Conservation (phyloP, 2,113 vertebrate genomes). For the Brienomyrus longianalis region DNA sequence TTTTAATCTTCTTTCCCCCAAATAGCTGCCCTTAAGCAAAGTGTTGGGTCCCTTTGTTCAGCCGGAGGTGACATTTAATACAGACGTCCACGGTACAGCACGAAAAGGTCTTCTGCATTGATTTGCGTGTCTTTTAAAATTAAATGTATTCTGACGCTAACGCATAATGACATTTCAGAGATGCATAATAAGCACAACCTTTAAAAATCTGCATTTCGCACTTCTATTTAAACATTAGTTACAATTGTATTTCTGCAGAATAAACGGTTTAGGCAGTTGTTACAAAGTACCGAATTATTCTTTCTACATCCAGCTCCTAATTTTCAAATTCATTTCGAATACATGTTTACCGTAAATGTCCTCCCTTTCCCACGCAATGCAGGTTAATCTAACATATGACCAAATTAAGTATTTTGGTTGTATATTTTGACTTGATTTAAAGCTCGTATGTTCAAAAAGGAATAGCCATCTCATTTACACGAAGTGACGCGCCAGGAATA, state of each 20-base stretch:
- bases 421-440: background rate
- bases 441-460: background rate
- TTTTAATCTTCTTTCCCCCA: slow-evolving; percentile 43
- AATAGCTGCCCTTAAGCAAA: slow-evolving; percentile 46
- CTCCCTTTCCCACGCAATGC: background rate
- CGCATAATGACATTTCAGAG: background rate
- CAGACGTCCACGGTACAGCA: slow-evolving; percentile 20
- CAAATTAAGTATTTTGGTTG: background rate
- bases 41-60: slow-evolving; percentile 54
- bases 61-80: slow-evolving; percentile 54
- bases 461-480: background rate
- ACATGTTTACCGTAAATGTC: background rate
- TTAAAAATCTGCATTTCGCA: background rate
- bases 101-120: slow-evolving; percentile 9
- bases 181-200: background rate
- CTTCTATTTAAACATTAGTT: background rate
- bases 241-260: background rate
- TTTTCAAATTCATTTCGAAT: background rate
- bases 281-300: background rate
- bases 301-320: background rate
- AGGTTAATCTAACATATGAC: background rate
- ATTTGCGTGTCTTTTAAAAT: slow-evolving; percentile 4
- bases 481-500: background rate
- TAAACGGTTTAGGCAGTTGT: background rate
- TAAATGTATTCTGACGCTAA: slow-evolving; percentile 16